phyloP scores from a whole-genome alignment of 2,797 vertebrate species.

The Propithecus deckenii region DNA sequence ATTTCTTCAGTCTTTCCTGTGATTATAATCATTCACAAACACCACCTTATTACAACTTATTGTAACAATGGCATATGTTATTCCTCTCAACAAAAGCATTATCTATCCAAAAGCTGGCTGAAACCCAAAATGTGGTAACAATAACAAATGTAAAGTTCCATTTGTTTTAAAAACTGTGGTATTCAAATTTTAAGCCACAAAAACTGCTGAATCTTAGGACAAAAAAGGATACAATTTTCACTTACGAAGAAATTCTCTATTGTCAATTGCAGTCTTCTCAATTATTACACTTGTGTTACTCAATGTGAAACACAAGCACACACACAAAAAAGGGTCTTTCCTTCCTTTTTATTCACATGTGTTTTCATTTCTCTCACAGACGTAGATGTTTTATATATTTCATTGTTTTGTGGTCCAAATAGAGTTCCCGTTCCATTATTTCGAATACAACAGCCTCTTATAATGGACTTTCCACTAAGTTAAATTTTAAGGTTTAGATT shows the following conservation, averaged over 20 bases:
- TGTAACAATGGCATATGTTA: neutral
- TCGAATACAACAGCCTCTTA: neutral
- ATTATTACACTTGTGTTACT: neutral
- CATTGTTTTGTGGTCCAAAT: neutral
- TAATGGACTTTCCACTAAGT: neutral
- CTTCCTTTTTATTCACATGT: neutral
- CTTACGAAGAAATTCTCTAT: neutral
- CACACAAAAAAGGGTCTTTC: neutral
- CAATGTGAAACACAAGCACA: neutral
- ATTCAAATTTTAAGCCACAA: conserved; percentile 30
- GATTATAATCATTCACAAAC: neutral
- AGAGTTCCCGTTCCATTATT: neutral
- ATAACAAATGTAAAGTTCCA: conserved; percentile 3
- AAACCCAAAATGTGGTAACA: neutral
- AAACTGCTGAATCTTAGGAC: neutral
- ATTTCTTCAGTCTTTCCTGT: neutral
- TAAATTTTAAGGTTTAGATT: neutral
- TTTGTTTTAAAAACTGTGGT: conserved; percentile 7
- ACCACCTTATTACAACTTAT: conserved; percentile 1
- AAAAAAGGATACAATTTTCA: conserved; percentile 4
- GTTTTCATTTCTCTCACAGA: neutral
- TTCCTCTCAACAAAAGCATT: neutral
- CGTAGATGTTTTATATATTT: neutral
- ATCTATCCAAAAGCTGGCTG: neutral
- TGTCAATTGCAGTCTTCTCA: neutral